phyloP scores from a whole-genome alignment of 2,113 vertebrate species.

The Cervus canadensis region DNA sequence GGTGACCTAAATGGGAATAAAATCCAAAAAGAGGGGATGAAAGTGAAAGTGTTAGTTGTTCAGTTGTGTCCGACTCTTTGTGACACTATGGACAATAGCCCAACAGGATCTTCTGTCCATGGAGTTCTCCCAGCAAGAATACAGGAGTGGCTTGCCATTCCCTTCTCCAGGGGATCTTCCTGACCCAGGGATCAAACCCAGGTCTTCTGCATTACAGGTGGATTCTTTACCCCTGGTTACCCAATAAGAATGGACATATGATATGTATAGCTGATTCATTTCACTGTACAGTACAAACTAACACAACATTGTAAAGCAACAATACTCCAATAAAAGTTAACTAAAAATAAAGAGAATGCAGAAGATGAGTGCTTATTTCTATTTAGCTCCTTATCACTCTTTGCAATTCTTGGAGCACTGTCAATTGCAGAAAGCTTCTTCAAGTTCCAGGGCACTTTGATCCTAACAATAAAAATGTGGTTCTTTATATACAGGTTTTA shows the following conservation, averaged over 20 bases:
- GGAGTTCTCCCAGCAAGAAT: background rate
- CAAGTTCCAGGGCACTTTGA: background rate
- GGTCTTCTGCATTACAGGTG: background rate
- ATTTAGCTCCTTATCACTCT: accelerated
- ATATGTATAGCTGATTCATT: background rate
- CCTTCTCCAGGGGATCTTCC: background rate
- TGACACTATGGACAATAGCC: accelerated
- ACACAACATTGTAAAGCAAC: background rate
- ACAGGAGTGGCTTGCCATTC: background rate
- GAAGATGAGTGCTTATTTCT: background rate
- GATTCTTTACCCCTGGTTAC: background rate
- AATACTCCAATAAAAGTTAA: background rate
- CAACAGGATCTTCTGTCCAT: background rate
- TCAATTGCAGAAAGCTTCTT: background rate
- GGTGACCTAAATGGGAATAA: background rate
- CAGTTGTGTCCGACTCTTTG: background rate
- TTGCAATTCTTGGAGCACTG: background rate
- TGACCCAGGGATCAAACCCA: background rate
- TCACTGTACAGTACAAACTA: background rate
- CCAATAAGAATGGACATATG: background rate
- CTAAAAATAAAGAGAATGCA: background rate
- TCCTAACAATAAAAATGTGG: background rate
- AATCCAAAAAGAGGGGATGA: background rate
- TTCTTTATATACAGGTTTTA: background rate
- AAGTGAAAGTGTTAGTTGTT: background rate